phyloP scores from a whole-genome alignment of 2,888 invertebrate species.

The Lissonota sp. region DNA sequence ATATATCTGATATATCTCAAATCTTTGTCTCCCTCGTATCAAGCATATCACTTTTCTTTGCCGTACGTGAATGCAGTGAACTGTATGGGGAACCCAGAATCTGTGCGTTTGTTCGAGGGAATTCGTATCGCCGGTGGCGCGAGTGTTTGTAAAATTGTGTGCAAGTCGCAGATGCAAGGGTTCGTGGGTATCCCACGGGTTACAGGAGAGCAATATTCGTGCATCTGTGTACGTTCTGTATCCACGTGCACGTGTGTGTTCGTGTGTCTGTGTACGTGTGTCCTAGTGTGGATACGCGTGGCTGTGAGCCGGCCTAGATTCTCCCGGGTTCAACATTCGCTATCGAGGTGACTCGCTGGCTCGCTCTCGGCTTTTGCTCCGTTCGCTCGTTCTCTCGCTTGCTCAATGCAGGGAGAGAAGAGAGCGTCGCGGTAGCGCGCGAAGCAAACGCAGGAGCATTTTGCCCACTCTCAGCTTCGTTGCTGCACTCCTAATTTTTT shows the following conservation, averaged over 20 bases:
- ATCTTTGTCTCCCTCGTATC: too few species aligned
- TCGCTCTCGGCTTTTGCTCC: conserved; percentile 60
- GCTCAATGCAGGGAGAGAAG: conserved; percentile 78
- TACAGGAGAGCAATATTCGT: conserved; percentile 68
- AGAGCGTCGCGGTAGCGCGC: conserved; percentile 78
- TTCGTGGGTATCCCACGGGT: conserved; percentile 68
- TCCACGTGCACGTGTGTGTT: conserved; percentile 14
- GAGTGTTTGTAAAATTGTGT: background rate
- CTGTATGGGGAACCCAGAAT: background rate
- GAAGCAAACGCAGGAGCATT: conserved; percentile 52
- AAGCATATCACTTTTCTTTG: too few species aligned
- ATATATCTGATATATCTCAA: too few species aligned
- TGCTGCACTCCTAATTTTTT: conserved; percentile 54
- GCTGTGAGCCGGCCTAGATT: conserved; percentile 85
- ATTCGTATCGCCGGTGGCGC: conserved; percentile 44
- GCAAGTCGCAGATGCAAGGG: conserved; percentile 57
- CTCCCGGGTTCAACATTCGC: conserved; percentile 83
- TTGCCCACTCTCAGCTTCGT: conserved; percentile 14
- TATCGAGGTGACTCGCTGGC: conserved; percentile 82
- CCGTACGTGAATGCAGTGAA: background rate
- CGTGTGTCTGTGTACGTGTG: conserved; percentile 68
- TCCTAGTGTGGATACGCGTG: conserved; percentile 83
- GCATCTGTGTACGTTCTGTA: background rate
- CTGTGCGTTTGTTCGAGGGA: conserved; percentile 37
- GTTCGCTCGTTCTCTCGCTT: conserved; percentile 70